These are phyloP conservation scores for Bombus polaris DNA, from an alignment of 1,140 invertebrate genomes.

Conservation along the genomic window DNA sequence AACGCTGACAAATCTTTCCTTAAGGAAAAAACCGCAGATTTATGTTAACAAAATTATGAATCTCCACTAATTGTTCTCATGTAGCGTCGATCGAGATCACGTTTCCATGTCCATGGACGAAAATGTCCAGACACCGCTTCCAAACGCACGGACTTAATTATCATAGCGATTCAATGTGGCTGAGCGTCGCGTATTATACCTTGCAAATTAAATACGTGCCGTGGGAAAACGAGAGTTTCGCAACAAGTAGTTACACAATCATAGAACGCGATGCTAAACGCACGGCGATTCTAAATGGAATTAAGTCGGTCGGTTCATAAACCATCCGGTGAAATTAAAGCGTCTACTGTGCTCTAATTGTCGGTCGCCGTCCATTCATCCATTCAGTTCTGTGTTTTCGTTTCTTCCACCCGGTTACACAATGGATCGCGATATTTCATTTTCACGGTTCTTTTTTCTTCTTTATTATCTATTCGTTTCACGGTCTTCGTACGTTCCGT, in stretches of 20 bases:
- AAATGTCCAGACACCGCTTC: not conserved
- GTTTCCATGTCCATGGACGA: not conserved
- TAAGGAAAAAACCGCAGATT: not conserved
- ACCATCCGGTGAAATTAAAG: constrained; percentile 19
- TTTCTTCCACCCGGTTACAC: not conserved
- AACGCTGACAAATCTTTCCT: not conserved
- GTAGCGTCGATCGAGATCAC: not conserved
- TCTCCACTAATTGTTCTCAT: not conserved
- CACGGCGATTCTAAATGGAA: constrained; percentile 45
- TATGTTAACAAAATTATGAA: not conserved
- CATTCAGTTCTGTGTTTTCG: constrained; percentile 12
- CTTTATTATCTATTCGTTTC: not conserved
- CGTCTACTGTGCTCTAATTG: constrained; percentile 29
- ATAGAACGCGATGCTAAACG: constrained; percentile 49
- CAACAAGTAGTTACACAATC: constrained; percentile 58
- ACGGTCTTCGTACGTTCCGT: too few species aligned
- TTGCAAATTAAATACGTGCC: constrained; percentile 59
- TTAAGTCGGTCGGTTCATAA: constrained; percentile 40
- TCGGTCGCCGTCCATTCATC: constrained; percentile 12
- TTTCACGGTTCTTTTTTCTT: not conserved
- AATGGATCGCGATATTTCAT: not conserved
- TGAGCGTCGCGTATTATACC: constrained; percentile 23
- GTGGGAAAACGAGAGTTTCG: constrained; percentile 60
- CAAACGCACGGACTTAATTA: not conserved
- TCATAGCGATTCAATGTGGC: constrained; percentile 16